Evolutionary conservation across 2,888 invertebrate genomes (phyloP).

Genomic region (Troides oblongomaculatus): DNA sequence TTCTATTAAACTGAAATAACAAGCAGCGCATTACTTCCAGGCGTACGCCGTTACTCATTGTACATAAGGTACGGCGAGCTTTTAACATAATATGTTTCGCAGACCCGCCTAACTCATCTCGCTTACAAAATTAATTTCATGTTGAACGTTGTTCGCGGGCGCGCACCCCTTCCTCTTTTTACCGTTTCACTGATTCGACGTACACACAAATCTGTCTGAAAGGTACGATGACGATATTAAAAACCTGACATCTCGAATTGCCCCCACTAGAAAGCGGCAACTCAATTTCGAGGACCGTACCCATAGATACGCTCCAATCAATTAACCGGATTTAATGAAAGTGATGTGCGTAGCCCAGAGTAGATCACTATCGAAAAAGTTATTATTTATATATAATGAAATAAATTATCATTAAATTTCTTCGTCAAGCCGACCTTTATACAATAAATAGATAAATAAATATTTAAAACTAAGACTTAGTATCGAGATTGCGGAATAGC

Average conservation of each 20-base stretch:
- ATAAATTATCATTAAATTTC: too few species aligned
- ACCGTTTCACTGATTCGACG: slow-evolving; percentile 23
- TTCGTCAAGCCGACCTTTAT: too few species aligned
- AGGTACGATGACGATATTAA: slow-evolving; percentile 14
- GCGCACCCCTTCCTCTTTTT: slow-evolving; percentile 20
- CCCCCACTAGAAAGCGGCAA: slow-evolving; percentile 25
- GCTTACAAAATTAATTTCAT: slow-evolving; percentile 32
- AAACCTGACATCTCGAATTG: slow-evolving; percentile 31
- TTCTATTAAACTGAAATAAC: slow-evolving; percentile 27
- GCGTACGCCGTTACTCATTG: slow-evolving; percentile 4
- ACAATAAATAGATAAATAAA: too few species aligned
- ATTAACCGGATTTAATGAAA: slow-evolving; percentile 5
- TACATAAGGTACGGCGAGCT: slow-evolving; percentile 9
- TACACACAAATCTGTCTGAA: slow-evolving; percentile 5
- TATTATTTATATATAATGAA: too few species aligned
- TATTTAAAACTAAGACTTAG: too few species aligned
- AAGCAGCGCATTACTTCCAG: slow-evolving; percentile 16
- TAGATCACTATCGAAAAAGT: too few species aligned
- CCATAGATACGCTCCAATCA: not conserved
- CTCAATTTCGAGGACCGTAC: slow-evolving; percentile 25
- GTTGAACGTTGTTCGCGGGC: slow-evolving; percentile 26
- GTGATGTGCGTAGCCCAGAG: not conserved
- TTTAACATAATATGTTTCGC: slow-evolving; percentile 27
- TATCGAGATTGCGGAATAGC: too few species aligned
- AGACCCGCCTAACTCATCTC: slow-evolving; percentile 24